Evolutionary conservation across 2,113 vertebrate genomes (phyloP), one percentile per base, ranked within the genome.

Genomic region (Percina caprodes): DNA sequence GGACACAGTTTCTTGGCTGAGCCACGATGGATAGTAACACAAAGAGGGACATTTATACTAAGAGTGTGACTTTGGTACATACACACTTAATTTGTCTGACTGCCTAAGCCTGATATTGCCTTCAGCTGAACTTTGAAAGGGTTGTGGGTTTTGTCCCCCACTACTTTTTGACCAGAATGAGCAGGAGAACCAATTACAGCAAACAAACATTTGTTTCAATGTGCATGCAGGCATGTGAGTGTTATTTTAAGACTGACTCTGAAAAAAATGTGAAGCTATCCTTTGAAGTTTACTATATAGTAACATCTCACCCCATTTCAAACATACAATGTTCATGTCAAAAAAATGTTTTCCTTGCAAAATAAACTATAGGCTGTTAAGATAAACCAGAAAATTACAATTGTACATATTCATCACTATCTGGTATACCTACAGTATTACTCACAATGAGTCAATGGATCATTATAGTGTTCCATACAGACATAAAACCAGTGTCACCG

Each of bases 401-500:
- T 9, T 24, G 42, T 58, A 55, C 0, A 0, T 69, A 55, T 73
- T n/a, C 66, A 55, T 23, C 63, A 52, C 26, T 33, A 6, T 24
- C 21, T 19, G 2, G 13, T 3, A 2, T 3, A 18, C 16, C 4
- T 49, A 30, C 48, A 48, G 24, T 55, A 18, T 74, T 33, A 78
- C 0, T 49, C 46, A 14, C 51, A 55, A 30, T 30, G 26, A 30
- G 26, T 30, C 26, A 3, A 68, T 15, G 2, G 19, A 5, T 66
- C 67, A 70, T 89, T 72, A 79, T 63, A 19, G n/a, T 21, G 12
- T 69, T 18, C 21, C 60, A 49, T 1, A 58, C 54, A 18, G 18
- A 68, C 69, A 83, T 89, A 76, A 85, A 61, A 23, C 0, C 51
- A 69, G 61, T 45, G 63, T 79, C 21, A 62, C 58, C 51, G 33